Percentiles rank a stretch among this genome's conserved stretches.
Evolutionary conservation across 2,113 vertebrate species (phyloP).

Genomic region (Larimichthys crocea): DNA sequence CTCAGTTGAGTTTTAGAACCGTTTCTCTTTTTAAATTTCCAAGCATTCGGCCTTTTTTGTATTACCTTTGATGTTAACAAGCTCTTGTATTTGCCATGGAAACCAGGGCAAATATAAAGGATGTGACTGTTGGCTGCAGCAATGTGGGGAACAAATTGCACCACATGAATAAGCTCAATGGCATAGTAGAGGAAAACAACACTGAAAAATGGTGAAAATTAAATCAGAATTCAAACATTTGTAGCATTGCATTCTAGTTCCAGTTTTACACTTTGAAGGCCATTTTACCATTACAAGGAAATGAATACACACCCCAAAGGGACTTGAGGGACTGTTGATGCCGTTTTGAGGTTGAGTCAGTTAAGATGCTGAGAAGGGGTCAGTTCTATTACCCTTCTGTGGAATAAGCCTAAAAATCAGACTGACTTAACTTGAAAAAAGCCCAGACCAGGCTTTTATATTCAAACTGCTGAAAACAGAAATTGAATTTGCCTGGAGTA

Average conservation of each 20-base stretch:
- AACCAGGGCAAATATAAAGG: conserved; percentile 29
- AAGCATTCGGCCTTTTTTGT: conserved; percentile 1
- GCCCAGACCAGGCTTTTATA: conserved; percentile 37
- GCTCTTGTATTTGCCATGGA: conserved; percentile 45
- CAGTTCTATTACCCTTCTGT: conserved; percentile 49
- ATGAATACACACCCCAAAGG: conserved; percentile 18
- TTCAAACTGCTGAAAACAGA: conserved; percentile 72
- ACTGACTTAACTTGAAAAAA: conserved; percentile 51
- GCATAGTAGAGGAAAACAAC: background rate
- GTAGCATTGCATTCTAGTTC: background rate
- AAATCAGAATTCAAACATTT: background rate
- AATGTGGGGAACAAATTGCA: conserved; percentile 30
- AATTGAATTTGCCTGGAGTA: conserved; percentile 69
- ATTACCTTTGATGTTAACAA: conserved; percentile 53
- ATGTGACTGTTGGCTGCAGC: conserved; percentile 21
- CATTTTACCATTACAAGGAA: conserved; percentile 9
- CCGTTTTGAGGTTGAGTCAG: conserved; percentile 42
- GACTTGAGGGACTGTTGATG: conserved; percentile 29
- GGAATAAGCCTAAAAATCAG: conserved; percentile 49
- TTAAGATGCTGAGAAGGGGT: conserved; percentile 52
- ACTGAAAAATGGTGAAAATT: background rate
- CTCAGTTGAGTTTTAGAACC: conserved; percentile 3
- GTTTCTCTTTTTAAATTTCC: conserved; percentile 13
- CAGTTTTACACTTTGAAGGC: background rate
- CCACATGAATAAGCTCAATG: conserved; percentile 6